Evolutionary conservation across 92 coral and sea anemone genomes (phyloP), one percentile per base, ranked within the genome.

Genomic region (Heliopora coerulea): DNA sequence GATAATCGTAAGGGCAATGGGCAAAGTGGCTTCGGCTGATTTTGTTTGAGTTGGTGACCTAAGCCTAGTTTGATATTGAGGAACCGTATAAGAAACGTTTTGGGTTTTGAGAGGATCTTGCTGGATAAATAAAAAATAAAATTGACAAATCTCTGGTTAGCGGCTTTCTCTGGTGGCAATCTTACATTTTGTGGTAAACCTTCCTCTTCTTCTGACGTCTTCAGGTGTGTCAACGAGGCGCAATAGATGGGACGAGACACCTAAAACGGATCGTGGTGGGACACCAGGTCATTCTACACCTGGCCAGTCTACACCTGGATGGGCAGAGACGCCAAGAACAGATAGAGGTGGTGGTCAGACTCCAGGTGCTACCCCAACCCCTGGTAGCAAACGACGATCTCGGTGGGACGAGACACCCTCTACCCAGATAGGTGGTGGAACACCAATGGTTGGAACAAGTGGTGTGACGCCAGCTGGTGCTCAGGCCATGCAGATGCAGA

Each of bases 331-430:
- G 6, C 99, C 99, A 6, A 81, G 99, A 74, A 90, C 99, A 52
- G 99, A 90, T 70, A 86, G 99, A 28, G 89, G 90, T 25, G 99
- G 99, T 27, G 95, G 84, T 0, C 96, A 95, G 80, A 95, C 99
- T 30, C 99, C 99, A 37, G 96, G 99, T 40, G 99, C 99, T 49
- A 95, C 99, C 1, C 99, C 96, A 25, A 95, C 99, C 21, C 99
- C 99, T 40, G 99, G 97, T 12, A 90, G 99, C 72, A 95, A 95
- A 81, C 83, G 99, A 39, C 80, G 95, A 15, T 95, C 99, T 25
- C 69, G 99, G 63, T 95, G 99, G 99, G 99, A 95, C 72, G 99
- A 95, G 79, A 95, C 99, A 23, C 99, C 99, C 31, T 91, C 97
- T 32, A 85, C 97, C 57, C 99, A 95, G 59, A 90, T 88, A 86